Evolutionary conservation across 2,888 invertebrate species (phyloP), one percentile per base, ranked within the genome.

Genomic region (Folsomia manolachei): DNA sequence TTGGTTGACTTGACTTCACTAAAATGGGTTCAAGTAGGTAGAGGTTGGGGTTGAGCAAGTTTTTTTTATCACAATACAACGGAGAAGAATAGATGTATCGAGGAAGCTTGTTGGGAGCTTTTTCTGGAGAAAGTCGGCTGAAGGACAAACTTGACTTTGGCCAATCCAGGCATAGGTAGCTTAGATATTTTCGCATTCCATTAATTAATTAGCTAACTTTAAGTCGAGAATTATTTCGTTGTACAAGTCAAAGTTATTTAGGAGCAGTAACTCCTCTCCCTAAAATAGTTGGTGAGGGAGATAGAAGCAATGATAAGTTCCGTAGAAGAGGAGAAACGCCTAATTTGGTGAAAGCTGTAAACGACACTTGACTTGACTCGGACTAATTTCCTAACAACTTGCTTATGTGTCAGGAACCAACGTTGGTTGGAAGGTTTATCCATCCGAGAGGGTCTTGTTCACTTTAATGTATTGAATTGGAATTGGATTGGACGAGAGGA

Each of bases 341-440:
- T n/a, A 39, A 39, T 39, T 39, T 39, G 39, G 39, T 39, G 39
- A 39, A 39, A 39, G 39, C 74, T 74, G 74, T 71, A 74, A 74
- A 70, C 74, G 74, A 74, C 74, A 74, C 70, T 74, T 71, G 39
- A 71, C 71, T 74, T 74, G 74, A 74, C 74, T 74, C 74, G 39
- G 39, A 39, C 39, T 39, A 39, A 39, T 39, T 39, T 14, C 39
- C 4, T 39, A 9, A 9, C 39, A 39, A 39, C 7, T 39, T n/a
- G n/a, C 39, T 39, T 39, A 14, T 39, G 39, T 39, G 39, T 39
- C 39, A 39, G 39, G 7, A 39, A 39, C 7, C 39, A 39, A 39
- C 7, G 14, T 9, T 39, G 39, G 7, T 9, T 39, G 14, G 14
- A 4, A 14, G 39, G 7, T 39, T 14, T 39, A 4, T 39, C 39